phyloP scores from a whole-genome alignment of 1,140 invertebrate genomes.

The Euglossa dilemma region DNA sequence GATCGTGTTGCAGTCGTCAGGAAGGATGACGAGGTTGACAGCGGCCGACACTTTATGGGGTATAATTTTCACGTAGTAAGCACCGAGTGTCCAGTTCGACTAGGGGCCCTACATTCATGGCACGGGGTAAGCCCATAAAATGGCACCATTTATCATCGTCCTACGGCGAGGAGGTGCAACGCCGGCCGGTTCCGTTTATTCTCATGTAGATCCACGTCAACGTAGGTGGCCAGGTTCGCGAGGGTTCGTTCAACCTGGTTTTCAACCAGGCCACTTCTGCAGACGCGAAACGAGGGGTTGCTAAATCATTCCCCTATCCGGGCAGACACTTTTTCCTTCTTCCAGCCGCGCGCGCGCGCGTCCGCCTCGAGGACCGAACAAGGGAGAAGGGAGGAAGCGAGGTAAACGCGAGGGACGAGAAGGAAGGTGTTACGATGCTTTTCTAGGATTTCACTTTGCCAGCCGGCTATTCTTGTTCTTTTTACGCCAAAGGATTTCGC shows the following conservation, averaged over 20 bases:
- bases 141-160: slow-evolving; percentile 60
- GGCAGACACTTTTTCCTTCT: slow-evolving; percentile 15
- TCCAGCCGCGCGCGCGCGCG: not conserved
- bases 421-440: slow-evolving; percentile 7
- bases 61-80: slow-evolving; percentile 57
- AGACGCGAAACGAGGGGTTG: slow-evolving; percentile 31
- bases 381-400: not conserved
- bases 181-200: slow-evolving; percentile 37
- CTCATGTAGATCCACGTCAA: slow-evolving; percentile 47
- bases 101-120: not conserved
- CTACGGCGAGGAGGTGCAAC: slow-evolving; percentile 16
- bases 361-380: slow-evolving; percentile 11
- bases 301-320: slow-evolving; percentile 47
- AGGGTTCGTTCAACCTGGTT: slow-evolving; percentile 62
- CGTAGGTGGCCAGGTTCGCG: slow-evolving; percentile 51
- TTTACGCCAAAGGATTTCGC: slow-evolving; percentile 3
- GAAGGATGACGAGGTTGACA: slow-evolving; percentile 22
- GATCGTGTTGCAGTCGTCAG: slow-evolving; percentile 21
- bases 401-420: not conserved
- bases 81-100: slow-evolving; percentile 8
- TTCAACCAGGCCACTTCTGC: slow-evolving; percentile 46
- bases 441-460: slow-evolving; percentile 23
- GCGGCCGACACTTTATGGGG: slow-evolving; percentile 49
- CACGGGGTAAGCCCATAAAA: slow-evolving; percentile 53
- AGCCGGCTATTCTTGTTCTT: slow-evolving; percentile 2